phyloP scores from a whole-genome alignment of 2,888 invertebrate species.

The Lycocerus yunnanus region DNA sequence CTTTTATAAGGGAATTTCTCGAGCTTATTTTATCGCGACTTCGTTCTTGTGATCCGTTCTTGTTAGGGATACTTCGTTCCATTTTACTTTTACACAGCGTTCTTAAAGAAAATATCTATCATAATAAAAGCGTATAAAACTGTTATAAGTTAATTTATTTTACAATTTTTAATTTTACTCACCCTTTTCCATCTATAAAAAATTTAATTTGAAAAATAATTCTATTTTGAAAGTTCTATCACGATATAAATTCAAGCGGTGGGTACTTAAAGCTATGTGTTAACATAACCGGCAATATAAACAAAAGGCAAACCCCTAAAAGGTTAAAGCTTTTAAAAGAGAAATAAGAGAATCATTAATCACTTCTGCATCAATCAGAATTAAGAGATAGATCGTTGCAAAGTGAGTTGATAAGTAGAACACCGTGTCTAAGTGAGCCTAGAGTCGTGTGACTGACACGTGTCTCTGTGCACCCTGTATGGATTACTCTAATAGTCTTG shows the following conservation, averaged over 20 bases:
- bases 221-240: neutral
- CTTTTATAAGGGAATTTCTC: conserved; percentile 51
- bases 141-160: conserved; percentile 3
- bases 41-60: conserved; percentile 35
- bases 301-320: neutral
- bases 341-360: conserved; percentile 16
- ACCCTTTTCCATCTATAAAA: neutral
- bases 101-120: conserved; percentile 1
- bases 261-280: neutral
- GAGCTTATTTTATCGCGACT: conserved; percentile 42
- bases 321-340: conserved; percentile 4
- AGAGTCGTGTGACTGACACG: conserved; percentile 42
- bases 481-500: conserved; percentile 56
- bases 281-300: neutral
- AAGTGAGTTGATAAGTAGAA: conserved; percentile 33
- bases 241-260: neutral
- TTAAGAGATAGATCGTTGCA: conserved; percentile 26
- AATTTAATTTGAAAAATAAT: neutral
- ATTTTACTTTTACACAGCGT: conserved; percentile 18
- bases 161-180: neutral
- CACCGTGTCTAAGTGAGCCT: conserved; percentile 35
- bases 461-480: conserved; percentile 41
- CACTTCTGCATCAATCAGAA: conserved; percentile 26
- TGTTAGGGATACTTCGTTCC: conserved; percentile 33
- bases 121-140: conserved; percentile 4